These are phyloP conservation scores for Phymorhynchus buccinoides DNA, from an alignment of 1,140 invertebrate genomes.

Conservation along the genomic window DNA sequence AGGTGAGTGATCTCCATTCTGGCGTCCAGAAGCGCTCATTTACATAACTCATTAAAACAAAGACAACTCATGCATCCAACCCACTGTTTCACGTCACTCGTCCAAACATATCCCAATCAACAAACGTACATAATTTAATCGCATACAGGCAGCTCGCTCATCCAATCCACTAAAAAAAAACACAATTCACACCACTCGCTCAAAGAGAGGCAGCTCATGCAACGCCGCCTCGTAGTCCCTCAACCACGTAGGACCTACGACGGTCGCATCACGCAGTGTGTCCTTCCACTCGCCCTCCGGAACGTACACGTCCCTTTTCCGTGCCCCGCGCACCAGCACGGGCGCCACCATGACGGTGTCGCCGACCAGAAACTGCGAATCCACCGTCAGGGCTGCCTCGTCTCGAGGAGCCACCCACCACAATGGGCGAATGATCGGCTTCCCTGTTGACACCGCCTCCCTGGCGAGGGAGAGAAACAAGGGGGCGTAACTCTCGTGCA, in stretches of 20 bases:
- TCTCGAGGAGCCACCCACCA: slow-evolving; percentile 93
- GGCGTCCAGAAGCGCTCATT: too few relatives aligned
- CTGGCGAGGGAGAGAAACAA: slow-evolving; percentile 53
- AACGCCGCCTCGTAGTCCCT: slow-evolving; percentile 78
- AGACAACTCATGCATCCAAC: too few relatives aligned
- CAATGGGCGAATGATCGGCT: slow-evolving; percentile 82
- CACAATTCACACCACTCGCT: neutral
- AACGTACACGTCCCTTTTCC: slow-evolving; percentile 81
- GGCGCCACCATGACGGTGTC: slow-evolving; percentile 90
- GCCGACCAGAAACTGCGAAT: slow-evolving; percentile 89
- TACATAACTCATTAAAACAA: too few relatives aligned
- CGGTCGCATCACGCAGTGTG: slow-evolving; percentile 53
- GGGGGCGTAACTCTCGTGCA: slow-evolving; percentile 80
- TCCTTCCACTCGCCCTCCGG: slow-evolving; percentile 60
- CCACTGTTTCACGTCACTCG: too few relatives aligned
- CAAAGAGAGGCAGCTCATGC: slow-evolving; percentile 58
- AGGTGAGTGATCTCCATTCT: too few relatives aligned
- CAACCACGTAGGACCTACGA: slow-evolving; percentile 80
- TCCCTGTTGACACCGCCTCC: slow-evolving; percentile 51
- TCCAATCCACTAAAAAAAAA: too few relatives aligned
- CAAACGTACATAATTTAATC: too few relatives aligned
- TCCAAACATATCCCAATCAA: too few relatives aligned
- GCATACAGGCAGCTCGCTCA: too few relatives aligned
- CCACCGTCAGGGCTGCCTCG: slow-evolving; percentile 83
- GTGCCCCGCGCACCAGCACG: slow-evolving; percentile 80